Evolutionary conservation across 2,113 vertebrate genomes (phyloP).

Genomic region (Triplophysa tibetana): DNA sequence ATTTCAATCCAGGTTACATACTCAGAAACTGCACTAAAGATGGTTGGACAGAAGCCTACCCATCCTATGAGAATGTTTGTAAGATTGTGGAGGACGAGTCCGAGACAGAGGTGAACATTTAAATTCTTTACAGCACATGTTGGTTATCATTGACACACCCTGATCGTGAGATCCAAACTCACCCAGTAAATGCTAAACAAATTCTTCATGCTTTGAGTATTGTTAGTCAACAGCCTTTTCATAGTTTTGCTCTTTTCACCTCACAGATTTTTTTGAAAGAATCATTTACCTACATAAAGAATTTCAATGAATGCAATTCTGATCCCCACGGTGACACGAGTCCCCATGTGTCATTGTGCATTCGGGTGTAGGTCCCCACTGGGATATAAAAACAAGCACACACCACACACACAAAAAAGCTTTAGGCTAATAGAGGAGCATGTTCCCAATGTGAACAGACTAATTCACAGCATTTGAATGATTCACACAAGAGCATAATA

Average conservation of each 20-base stretch:
- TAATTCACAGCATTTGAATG: not conserved
- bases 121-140: not conserved
- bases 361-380: too few relatives aligned
- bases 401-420: slow-evolving; percentile 3
- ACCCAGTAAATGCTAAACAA: not conserved
- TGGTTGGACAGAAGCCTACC: slow-evolving; percentile 74
- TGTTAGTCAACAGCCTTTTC: not conserved
- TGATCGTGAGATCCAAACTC: not conserved
- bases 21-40: slow-evolving; percentile 71
- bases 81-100: slow-evolving; percentile 61
- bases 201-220: not conserved
- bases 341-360: too few relatives aligned
- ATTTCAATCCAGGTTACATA: slow-evolving; percentile 64
- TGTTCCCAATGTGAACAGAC: slow-evolving; percentile 35
- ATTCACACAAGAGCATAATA: slow-evolving; percentile 13
- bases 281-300: too few relatives aligned
- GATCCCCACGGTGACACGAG: too few relatives aligned
- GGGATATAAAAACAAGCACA: too few relatives aligned
- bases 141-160: not conserved
- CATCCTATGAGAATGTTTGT: slow-evolving; percentile 70
- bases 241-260: too few relatives aligned
- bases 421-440: slow-evolving; percentile 24
- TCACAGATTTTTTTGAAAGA: too few relatives aligned
- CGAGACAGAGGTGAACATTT: slow-evolving; percentile 65
- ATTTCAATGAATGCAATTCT: too few relatives aligned